A percentile compares a stretch with the other conserved stretches of the same genome.
These are phyloP conservation scores for Megaceryle alcyon DNA, from an alignment of 2,797 vertebrate species.

Conservation along the genomic window DNA sequence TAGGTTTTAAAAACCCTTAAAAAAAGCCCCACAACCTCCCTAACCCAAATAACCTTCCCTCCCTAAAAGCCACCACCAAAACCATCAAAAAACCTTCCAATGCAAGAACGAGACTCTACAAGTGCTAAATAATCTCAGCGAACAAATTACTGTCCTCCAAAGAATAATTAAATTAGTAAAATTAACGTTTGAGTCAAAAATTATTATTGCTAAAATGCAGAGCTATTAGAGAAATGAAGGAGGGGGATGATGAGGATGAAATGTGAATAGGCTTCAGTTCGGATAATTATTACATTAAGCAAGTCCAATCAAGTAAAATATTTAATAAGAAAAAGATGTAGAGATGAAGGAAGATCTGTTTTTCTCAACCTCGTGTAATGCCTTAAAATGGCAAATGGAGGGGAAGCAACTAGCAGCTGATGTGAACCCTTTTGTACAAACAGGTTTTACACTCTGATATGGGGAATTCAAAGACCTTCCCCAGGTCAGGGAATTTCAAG, in stretches of 20 bases:
- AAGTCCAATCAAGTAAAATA: neutral
- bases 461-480: accelerated
- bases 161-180: conserved; percentile 39
- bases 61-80: neutral
- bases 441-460: accelerated
- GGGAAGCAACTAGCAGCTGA: too few species aligned
- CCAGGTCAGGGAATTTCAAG: neutral
- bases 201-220: conserved; percentile 1
- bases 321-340: neutral
- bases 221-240: conserved; percentile 16
- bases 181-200: conserved; percentile 53
- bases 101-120: neutral
- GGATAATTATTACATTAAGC: neutral
- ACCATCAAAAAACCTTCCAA: neutral
- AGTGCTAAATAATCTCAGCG: conserved; percentile 47
- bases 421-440: accelerated
- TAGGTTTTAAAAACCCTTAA: neutral
- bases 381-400: neutral
- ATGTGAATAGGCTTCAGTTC: neutral
- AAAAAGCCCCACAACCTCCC: neutral
- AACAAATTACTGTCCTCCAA: conserved; percentile 44
- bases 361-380: neutral
- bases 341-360: neutral
- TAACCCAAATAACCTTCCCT: neutral
- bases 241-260: neutral